phyloP scores from a whole-genome alignment of 2,888 invertebrate species.

The Trachelus stipa region DNA sequence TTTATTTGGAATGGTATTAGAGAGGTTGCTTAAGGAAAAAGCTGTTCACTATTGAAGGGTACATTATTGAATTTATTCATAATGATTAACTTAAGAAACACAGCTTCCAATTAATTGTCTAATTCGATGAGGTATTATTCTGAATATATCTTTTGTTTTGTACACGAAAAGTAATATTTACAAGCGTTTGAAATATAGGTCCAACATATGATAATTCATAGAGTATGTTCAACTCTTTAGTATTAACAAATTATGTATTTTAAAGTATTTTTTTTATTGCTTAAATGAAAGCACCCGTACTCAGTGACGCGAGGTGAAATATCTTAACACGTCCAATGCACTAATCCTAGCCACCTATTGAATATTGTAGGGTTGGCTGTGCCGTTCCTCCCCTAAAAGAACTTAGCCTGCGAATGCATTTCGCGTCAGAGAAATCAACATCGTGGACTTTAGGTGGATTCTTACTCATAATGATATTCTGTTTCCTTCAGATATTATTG shows the following conservation, averaged over 20 bases:
- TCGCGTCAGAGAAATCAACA: neutral
- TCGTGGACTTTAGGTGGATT: neutral
- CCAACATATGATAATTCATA: neutral
- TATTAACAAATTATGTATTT: neutral
- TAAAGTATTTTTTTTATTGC: neutral
- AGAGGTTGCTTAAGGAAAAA: neutral
- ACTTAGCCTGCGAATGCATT: neutral
- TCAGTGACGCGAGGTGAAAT: conserved; percentile 2
- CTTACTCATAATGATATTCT: neutral
- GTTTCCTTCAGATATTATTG: neutral
- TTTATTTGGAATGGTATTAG: neutral
- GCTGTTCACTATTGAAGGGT: neutral
- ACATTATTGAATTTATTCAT: neutral
- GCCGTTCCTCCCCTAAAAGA: neutral
- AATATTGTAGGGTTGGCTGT: conserved; percentile 1
- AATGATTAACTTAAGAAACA: neutral
- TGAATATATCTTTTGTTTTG: neutral
- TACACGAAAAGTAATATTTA: neutral
- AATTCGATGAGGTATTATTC: neutral
- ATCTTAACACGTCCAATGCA: conserved; percentile 3
- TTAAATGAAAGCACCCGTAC: neutral
- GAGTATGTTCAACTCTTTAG: neutral
- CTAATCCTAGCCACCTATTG: conserved; percentile 5
- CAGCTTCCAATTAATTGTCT: neutral
- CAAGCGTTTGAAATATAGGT: neutral